Base-by-base conservation (phyloP, 2,797 vertebrate genomes). In the Tamandua tetradactyla region DNA sequence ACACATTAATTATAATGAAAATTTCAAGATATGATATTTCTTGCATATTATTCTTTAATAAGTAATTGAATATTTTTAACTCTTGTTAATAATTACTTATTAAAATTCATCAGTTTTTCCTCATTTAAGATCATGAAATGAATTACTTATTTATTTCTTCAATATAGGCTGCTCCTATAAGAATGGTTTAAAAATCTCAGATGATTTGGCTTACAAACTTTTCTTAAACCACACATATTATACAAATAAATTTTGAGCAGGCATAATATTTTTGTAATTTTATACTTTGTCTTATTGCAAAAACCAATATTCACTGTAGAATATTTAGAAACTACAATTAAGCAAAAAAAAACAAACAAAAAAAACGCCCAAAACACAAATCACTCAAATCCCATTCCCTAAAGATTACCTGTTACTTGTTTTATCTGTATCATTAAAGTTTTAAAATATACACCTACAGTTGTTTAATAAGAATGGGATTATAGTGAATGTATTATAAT, bases 1-100 rank as follows among this genome's bases (percentile, higher is more conserved):
- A 44, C 82, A 68, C 32, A 30, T 72, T 18, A 87, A 87, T 87
- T 89, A 37, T 12, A 74, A 89, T 47, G 27, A 79, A 91, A 89
- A 89, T 75, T 1, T 74, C 52, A 79, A 71, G 25, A 35, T 74
- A 32, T 4, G 25, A 18, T 6, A 42, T 47, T 92, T 90, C 27
- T 92, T 37, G 1, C 11, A 52, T 83, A 3, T 62, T 71, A 61
- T 79, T 12, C n/a, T 89, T 87, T 49, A 79, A 61, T 4, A 89
- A 81, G 44, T 47, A 71, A 10, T 82, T 61, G 5, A 52, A 74
- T 64, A 78, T 82, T 66, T 83, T 59, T 35, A 64, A 75, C 7
- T 3, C 20, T 57, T 74, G 13, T 82, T 76, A 91, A 42, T 69
- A 62, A 13, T 91, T 75, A 37, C 11, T 89, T 23, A 47, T 64